Evolutionary conservation across 1,140 invertebrate genomes (phyloP).

Genomic region (Atta texana): DNA sequence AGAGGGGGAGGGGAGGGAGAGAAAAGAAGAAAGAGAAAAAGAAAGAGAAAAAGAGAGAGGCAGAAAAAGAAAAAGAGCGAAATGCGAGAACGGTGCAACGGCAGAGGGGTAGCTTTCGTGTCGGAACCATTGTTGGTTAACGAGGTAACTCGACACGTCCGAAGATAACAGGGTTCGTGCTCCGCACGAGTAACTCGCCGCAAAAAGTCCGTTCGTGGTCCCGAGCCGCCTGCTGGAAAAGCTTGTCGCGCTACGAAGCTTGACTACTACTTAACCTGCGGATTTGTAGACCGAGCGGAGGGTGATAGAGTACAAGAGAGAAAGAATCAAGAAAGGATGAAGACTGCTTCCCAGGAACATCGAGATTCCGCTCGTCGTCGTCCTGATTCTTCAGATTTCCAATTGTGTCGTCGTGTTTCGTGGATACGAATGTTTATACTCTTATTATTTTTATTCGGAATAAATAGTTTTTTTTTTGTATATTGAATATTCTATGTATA

Average conservation of each 20-base stretch:
- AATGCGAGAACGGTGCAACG: constrained; percentile 17
- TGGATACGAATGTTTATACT: constrained; percentile 2
- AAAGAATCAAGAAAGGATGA: background rate
- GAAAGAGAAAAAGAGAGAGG: constrained; percentile 20
- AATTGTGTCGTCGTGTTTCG: background rate
- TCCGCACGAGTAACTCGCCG: constrained; percentile 73
- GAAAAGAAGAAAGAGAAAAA: constrained; percentile 15
- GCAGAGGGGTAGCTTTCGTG: constrained; percentile 51
- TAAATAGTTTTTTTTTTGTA: background rate
- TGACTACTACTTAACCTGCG: constrained; percentile 60
- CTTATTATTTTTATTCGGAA: background rate
- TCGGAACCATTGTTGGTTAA: constrained; percentile 77
- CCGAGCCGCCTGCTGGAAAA: constrained; percentile 52
- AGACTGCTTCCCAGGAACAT: background rate
- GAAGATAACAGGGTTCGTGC: constrained; percentile 80
- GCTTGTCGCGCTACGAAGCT: constrained; percentile 59
- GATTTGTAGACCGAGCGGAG: constrained; percentile 1
- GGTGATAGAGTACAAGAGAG: background rate
- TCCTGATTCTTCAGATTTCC: constrained; percentile 20
- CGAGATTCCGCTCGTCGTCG: constrained; percentile 14
- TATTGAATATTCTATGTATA: background rate
- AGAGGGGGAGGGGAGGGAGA: background rate
- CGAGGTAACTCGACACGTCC: constrained; percentile 81
- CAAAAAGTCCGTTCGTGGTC: constrained; percentile 71
- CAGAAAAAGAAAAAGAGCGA: constrained; percentile 19